Conservation (phyloP, 2,113 vertebrate genomes). For the Sylvia atricapilla region DNA sequence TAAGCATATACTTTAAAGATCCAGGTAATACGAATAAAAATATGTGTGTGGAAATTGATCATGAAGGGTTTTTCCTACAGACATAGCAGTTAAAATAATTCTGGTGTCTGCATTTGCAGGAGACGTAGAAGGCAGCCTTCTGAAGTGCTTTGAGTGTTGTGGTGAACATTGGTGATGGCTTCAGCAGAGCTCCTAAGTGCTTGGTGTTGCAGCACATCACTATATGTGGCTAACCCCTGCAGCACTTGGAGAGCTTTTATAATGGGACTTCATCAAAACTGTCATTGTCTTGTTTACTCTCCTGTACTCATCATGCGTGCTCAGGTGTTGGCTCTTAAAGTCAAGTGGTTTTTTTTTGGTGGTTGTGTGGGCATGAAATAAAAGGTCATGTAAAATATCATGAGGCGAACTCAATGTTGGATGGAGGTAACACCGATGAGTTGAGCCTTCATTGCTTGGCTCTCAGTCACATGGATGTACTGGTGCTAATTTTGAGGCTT, state of each 20-base stretch:
- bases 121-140: background rate
- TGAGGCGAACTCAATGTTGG: background rate
- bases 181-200: background rate
- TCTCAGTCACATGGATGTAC: background rate
- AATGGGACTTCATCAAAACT: background rate
- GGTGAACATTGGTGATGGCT: fast-evolving
- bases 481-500: background rate
- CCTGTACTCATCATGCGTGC: background rate
- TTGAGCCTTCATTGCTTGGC: background rate
- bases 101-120: background rate
- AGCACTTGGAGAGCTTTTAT: background rate
- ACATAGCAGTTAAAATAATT: background rate
- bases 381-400: background rate
- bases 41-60: background rate
- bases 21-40: background rate
- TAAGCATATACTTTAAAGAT: background rate
- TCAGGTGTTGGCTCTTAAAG: background rate
- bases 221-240: background rate
- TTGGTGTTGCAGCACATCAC: background rate
- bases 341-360: background rate
- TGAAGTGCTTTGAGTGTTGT: background rate
- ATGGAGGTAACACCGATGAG: background rate
- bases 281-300: background rate
- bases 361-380: background rate
- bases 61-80: background rate